Evolutionary conservation across 2,888 invertebrate genomes (phyloP), one percentile per base, ranked within the genome.

Genomic region (Drosophila anceps): DNA sequence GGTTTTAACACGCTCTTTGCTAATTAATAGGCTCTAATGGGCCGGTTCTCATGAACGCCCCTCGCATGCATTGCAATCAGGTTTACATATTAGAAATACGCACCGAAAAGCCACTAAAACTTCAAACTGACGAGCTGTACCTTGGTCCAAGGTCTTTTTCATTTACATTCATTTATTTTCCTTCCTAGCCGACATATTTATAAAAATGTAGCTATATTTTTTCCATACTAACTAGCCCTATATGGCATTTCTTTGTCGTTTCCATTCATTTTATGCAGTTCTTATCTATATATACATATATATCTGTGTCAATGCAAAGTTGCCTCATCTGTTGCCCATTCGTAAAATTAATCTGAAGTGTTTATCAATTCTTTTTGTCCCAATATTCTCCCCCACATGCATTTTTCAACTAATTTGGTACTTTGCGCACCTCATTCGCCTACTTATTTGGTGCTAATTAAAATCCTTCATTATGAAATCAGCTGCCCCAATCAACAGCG

Each of bases 401-500:
- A 29, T 31, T 37, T 29, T 12, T 7, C 39, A 46, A 18, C 51
- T 29, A 20, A 12, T 43, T 60, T 54, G 41, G 61, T 12, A n/a
- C 24, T 59, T 58, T 63, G 61, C 53, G 27, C 59, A 55, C 57
- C 67, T 66, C 66, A 18, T 41, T 71, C 59, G 46, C 50, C 76
- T 31, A 58, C 81, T 44, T 78, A 87, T 87, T 87, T 89, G 89
- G 87, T 77, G 87, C 87, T 87, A 87, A 87, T 87, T 87, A 87
- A 87, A 87, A 89, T 83, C 87, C 82, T 75, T 87, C 80, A 88
- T 89, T 89, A 89, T 77, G 89, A 89, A 89, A 89, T 87, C 86
- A 75, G 74, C 64, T 39, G 75, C 63, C 60, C 66, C 84, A 80
- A 81, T 76, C 80, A 69, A n/a, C 53, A 20, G 48, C 60, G 65